These are phyloP conservation scores for Neocrepidodera transversa DNA, from an alignment of 2,888 invertebrate species.

Conservation along the genomic window DNA sequence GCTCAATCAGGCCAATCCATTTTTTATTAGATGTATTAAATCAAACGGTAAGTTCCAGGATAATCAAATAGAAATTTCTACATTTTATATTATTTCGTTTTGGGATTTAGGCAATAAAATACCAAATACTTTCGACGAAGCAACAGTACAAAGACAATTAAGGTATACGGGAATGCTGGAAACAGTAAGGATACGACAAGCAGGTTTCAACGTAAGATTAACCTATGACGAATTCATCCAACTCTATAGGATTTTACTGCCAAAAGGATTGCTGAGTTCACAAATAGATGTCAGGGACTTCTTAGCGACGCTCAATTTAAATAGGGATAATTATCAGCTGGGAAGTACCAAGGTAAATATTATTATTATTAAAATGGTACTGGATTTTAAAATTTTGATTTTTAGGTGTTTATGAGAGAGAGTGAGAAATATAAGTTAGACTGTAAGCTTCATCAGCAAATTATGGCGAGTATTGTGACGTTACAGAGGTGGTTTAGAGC, in stretches of 20 bases:
- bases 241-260: conserved; percentile 87
- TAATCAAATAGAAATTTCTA: neutral
- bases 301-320: conserved; percentile 81
- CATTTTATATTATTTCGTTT: too few species aligned
- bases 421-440: conserved; percentile 93
- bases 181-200: conserved; percentile 92
- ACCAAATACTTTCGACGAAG: conserved; percentile 91
- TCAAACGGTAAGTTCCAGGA: conserved; percentile 79
- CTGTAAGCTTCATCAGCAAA: conserved; percentile 90
- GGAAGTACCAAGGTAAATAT: conserved; percentile 57
- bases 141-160: conserved; percentile 88
- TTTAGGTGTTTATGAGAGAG: conserved; percentile 93
- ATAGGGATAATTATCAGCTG: conserved; percentile 90
- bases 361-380: too few species aligned
- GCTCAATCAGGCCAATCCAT: conserved; percentile 86
- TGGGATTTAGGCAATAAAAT: conserved; percentile 72
- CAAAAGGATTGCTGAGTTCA: conserved; percentile 85
- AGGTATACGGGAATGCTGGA: conserved; percentile 97
- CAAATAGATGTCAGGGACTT: conserved; percentile 87
- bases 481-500: conserved; percentile 92
- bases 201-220: conserved; percentile 93
- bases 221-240: conserved; percentile 95
- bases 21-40: conserved; percentile 92
- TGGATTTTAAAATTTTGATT: too few species aligned
- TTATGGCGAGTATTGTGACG: conserved; percentile 89